Base-by-base conservation (phyloP, 2,797 vertebrate genomes). In the Lates japonicus region DNA sequence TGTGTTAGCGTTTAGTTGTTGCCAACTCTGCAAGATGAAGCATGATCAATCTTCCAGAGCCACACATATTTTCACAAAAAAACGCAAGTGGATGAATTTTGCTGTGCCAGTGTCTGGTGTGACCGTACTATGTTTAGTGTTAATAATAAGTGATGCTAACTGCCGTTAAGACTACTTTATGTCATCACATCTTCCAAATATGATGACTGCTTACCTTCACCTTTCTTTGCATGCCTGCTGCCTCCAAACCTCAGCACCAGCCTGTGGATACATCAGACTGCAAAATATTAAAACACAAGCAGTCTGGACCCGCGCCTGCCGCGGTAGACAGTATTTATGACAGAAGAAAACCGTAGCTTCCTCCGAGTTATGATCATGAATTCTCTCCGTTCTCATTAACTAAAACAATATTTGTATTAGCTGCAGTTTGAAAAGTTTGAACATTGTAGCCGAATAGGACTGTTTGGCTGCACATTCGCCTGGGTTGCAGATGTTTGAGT, bases 351-450 rank as follows among this genome's bases (percentile, higher is more conserved):
- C 42, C 6, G 0, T 14, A 52, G 49, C 70, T 68, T 81, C 74
- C 70, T 79, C 63, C 41, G 17, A 70, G 71, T 49, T 62, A 39
- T 22, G 20, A 76, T 82, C 57, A 49, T 12, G 14, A 79, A n/a
- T 29, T 49, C 7, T 65, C 33, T 74, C 31, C 13, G 29, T 79
- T 72, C 51, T 85, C 44, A 76, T 85, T 72, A 70, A 48, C 67
- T 69, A 37, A 82, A 63, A 77, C 29, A 80, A 75, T 81, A 81
- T 85, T 85, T 81, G 62, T 70, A 48, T 78, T 64, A 46, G 52
- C 29, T 8, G 51, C 6, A 14, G 58, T 75, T 68, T 70, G 14
- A 78, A 52, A 74, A 67, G 58, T 78, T 71, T 65, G 55, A 70
- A 64, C 0, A 12, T 48, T 71, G 72, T 14, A 61, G 58, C n/a